A percentile compares a stretch with the other conserved stretches of the same genome.
phyloP scores from a whole-genome alignment of 2,113 vertebrate species.

The Phodopus roborovskii region DNA sequence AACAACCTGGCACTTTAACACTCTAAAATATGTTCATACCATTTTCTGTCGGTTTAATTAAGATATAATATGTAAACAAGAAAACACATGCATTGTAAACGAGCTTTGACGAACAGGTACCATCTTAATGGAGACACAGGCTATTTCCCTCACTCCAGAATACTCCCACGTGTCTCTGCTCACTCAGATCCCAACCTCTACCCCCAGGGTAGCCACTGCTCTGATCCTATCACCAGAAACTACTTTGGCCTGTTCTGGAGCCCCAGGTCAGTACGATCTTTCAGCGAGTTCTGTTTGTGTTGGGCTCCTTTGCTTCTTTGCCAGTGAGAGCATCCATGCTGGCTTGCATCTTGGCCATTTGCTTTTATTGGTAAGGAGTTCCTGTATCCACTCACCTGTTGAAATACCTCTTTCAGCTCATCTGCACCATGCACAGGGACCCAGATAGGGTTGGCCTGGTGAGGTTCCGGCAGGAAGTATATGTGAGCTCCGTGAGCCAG shows the following conservation, averaged over 20 bases:
- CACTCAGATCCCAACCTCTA: no score
- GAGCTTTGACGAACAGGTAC: conserved; percentile 25
- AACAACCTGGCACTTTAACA: conserved; percentile 25
- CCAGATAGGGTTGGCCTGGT: background rate
- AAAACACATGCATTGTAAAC: conserved; percentile 40
- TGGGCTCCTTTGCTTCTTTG: background rate
- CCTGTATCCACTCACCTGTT: no score
- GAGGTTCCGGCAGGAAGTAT: background rate
- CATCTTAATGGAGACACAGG: background rate
- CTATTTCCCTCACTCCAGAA: background rate
- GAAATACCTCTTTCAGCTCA: background rate
- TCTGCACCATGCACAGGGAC: fast-evolving
- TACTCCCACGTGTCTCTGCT: background rate
- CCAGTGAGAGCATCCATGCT: background rate
- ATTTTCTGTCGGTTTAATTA: conserved; percentile 61
- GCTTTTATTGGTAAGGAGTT: background rate
- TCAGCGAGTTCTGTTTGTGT: fast-evolving
- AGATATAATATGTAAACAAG: conserved; percentile 58
- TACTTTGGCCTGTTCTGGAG: background rate
- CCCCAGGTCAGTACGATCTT: background rate
- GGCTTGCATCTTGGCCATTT: background rate
- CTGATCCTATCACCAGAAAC: background rate
- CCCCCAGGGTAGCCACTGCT: background rate
- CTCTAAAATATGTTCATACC: conserved; percentile 56
- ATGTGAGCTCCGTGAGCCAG: no score